Conservation (phyloP, 2,113 vertebrate species). For the Corynorhinus townsendii region DNA sequence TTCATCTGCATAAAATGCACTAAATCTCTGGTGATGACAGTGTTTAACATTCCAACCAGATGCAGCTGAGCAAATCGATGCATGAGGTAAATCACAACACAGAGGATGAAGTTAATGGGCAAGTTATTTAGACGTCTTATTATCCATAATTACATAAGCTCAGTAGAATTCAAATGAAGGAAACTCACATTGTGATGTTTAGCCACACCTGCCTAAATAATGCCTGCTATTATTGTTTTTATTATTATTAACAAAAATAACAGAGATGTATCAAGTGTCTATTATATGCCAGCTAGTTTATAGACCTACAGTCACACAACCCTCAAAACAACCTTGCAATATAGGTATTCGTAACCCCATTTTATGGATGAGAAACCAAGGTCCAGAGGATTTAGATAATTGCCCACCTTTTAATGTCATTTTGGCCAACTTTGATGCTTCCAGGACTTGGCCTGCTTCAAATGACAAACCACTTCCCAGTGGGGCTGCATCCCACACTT, state of each 20-base stretch:
- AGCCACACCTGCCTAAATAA: constrained; percentile 21
- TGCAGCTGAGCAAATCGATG: constrained; percentile 19
- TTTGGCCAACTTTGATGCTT: neutral
- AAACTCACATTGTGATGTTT: neutral
- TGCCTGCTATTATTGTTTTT: neutral
- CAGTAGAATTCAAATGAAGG: constrained; percentile 37
- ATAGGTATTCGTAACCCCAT: neutral
- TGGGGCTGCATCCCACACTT: neutral
- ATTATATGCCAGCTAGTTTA: neutral
- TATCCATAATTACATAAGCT: constrained; percentile 50
- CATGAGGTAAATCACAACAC: constrained; percentile 57
- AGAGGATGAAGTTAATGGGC: constrained; percentile 24
- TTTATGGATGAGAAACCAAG: neutral
- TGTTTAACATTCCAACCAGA: constrained; percentile 45
- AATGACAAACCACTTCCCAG: neutral
- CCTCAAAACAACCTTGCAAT: neutral
- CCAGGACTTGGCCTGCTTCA: neutral
- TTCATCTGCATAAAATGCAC: constrained; percentile 9
- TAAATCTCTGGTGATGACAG: constrained; percentile 45
- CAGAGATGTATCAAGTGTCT: neutral
- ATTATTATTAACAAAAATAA: constrained; percentile 14
- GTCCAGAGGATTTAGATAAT: neutral
- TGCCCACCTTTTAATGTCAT: neutral
- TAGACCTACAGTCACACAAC: neutral
- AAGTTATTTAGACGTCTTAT: constrained; percentile 56